A percentile compares a stretch with the other conserved stretches of the same genome.
Conservation (phyloP, 2,888 invertebrate species). For the Mantis religiosa region DNA sequence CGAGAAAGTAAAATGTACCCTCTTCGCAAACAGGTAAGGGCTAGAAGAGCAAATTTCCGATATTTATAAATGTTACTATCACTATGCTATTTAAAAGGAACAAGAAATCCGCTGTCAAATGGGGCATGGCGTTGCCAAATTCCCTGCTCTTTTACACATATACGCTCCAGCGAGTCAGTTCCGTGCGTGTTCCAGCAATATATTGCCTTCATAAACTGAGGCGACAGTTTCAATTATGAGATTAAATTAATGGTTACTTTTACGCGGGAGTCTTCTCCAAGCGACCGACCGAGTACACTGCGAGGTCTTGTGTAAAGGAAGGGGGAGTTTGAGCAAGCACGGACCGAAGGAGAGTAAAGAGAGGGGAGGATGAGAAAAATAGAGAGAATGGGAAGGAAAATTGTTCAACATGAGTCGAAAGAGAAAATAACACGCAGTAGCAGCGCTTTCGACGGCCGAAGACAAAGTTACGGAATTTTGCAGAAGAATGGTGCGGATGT, state of each 20-base stretch:
- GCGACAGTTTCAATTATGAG: slow-evolving; percentile 21
- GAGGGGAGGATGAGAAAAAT: neutral
- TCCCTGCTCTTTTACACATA: neutral
- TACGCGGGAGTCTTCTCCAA: slow-evolving; percentile 8
- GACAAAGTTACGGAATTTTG: neutral
- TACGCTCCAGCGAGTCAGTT: neutral
- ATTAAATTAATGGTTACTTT: slow-evolving; percentile 19
- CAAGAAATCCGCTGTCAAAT: neutral
- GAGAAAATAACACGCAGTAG: neutral
- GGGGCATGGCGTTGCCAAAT: neutral
- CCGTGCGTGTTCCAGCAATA: neutral
- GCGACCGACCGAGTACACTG: neutral
- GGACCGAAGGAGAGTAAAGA: neutral
- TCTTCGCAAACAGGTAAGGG: too few relatives aligned
- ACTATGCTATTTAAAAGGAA: neutral
- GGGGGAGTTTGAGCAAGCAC: neutral
- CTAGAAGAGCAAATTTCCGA: neutral
- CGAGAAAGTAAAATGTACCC: too few relatives aligned
- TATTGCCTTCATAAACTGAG: slow-evolving; percentile 18
- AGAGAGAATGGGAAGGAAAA: neutral
- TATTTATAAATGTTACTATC: neutral
- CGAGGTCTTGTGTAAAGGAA: slow-evolving; percentile 1
- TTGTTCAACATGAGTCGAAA: neutral
- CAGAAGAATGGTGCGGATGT: neutral
- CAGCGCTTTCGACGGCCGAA: neutral